phyloP scores from a whole-genome alignment of 2,797 vertebrate species.

The Acanthopagrus latus region DNA sequence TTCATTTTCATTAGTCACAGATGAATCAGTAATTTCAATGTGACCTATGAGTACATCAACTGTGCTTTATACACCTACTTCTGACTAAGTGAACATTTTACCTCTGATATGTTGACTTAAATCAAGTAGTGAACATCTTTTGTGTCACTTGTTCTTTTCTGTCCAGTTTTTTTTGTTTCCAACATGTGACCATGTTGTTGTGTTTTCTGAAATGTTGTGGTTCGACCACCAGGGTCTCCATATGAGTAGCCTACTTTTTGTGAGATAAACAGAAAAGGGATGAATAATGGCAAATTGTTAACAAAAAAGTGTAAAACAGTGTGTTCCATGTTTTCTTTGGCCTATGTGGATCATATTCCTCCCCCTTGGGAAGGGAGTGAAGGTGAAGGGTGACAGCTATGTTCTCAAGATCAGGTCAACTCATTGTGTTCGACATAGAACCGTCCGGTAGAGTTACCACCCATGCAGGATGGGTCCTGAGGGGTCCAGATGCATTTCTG shows the following conservation, averaged over 20 bases:
- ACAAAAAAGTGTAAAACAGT: slow-evolving; percentile 31
- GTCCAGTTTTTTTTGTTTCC: too few species aligned
- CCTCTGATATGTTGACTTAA: too few species aligned
- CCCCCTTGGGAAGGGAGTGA: slow-evolving; percentile 20
- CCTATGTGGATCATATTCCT: slow-evolving; percentile 42
- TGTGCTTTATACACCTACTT: background rate
- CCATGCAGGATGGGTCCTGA: slow-evolving; percentile 33
- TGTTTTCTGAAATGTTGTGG: too few species aligned
- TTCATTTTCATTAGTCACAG: background rate
- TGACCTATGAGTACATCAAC: background rate
- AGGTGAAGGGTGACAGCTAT: slow-evolving; percentile 26
- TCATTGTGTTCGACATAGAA: slow-evolving; percentile 63
- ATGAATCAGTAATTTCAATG: background rate
- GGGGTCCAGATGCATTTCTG: slow-evolving; percentile 45
- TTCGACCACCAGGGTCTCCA: too few species aligned
- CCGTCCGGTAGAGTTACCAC: slow-evolving; percentile 63
- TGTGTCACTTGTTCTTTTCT: too few species aligned
- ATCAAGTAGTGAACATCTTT: too few species aligned
- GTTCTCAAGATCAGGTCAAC: slow-evolving; percentile 48
- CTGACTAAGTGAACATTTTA: too few species aligned
- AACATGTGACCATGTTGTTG: background rate
- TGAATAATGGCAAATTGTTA: background rate
- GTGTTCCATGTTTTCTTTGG: slow-evolving; percentile 21
- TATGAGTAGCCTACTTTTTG: too few species aligned
- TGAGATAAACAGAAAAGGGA: background rate